Evolutionary conservation across 1,140 invertebrate species (phyloP).

Genomic region (Hypothenemus hampei): DNA sequence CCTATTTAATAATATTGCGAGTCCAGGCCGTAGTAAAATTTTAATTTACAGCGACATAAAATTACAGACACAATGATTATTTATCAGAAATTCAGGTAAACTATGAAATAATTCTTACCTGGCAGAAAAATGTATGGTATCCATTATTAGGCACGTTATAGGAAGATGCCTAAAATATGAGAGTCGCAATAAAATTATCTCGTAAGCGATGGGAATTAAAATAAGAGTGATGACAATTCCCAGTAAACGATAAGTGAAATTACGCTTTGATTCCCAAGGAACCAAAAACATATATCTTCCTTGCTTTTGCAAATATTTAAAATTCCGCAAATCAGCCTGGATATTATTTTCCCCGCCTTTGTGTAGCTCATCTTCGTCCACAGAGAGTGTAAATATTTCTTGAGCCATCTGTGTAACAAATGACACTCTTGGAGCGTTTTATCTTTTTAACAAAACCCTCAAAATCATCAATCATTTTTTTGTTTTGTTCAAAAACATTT

Average conservation of each 20-base stretch:
- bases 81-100: background rate
- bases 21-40: too few species aligned
- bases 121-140: background rate
- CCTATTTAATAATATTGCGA: too few species aligned
- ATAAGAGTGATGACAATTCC: background rate
- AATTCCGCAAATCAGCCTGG: too few species aligned
- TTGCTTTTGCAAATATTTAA: too few species aligned
- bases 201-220: background rate
- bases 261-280: background rate
- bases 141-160: background rate
- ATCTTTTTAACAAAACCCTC: too few species aligned
- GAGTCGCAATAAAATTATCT: background rate
- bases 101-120: background rate
- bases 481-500: too few species aligned
- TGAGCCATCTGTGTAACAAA: too few species aligned
- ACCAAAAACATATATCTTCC: slow-evolving; percentile 2
- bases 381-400: too few species aligned
- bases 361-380: too few species aligned
- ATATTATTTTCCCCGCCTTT: too few species aligned
- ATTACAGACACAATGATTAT: background rate
- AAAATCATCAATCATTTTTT: too few species aligned
- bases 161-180: background rate
- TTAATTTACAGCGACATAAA: background rate
- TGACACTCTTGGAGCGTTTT: too few species aligned
- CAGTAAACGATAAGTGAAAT: background rate